Conservation (phyloP, 2,888 invertebrate genomes). For the Unio pictorum region DNA sequence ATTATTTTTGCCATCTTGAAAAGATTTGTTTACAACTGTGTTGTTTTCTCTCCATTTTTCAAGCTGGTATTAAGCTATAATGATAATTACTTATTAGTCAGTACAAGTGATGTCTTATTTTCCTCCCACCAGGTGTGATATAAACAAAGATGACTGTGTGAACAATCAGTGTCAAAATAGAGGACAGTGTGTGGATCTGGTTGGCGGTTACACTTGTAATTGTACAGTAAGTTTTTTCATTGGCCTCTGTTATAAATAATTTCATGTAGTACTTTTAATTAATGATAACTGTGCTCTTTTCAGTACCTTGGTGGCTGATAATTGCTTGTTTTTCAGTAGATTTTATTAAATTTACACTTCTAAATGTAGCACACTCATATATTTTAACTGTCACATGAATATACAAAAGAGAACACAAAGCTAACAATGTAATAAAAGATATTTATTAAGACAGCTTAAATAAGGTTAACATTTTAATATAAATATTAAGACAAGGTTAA, state of each 20-base stretch:
- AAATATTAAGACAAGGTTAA: too few relatives aligned
- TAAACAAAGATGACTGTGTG: slow-evolving; percentile 41
- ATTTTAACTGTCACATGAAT: too few relatives aligned
- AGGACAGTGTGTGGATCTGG: slow-evolving; percentile 43
- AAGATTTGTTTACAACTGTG: too few relatives aligned
- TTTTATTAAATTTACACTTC: not conserved
- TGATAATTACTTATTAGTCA: not conserved
- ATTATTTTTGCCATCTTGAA: too few relatives aligned
- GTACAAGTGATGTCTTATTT: not conserved
- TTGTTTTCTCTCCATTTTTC: too few relatives aligned
- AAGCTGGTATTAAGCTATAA: too few relatives aligned
- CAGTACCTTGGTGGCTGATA: not conserved
- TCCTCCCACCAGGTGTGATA: slow-evolving; percentile 42
- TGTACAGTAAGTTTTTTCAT: slow-evolving; percentile 49
- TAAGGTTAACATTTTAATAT: too few relatives aligned
- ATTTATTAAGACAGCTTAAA: too few relatives aligned
- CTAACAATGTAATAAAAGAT: too few relatives aligned
- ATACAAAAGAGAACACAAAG: too few relatives aligned
- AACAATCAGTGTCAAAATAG: slow-evolving; percentile 39
- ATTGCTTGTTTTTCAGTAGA: not conserved
- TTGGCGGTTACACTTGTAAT: slow-evolving; percentile 50
- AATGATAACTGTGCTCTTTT: too few relatives aligned
- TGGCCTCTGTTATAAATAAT: not conserved
- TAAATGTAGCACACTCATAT: too few relatives aligned
- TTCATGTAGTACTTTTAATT: not conserved